Evolutionary conservation across 2,888 invertebrate species (phyloP).

Genomic region (Tuta absoluta): DNA sequence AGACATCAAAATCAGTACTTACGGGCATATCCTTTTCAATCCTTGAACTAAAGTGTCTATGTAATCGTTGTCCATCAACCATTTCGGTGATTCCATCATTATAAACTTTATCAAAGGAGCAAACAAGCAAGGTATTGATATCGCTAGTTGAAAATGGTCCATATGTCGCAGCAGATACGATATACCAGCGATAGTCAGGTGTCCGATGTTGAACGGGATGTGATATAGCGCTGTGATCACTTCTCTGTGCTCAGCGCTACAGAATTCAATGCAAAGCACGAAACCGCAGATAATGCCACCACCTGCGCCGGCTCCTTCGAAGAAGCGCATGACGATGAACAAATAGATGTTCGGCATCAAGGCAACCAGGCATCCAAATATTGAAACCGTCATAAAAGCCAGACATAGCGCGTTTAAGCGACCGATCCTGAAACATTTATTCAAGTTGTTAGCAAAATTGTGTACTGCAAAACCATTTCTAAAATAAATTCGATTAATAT

Average conservation of each 20-base stretch:
- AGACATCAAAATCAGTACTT: background rate
- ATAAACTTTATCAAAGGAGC: slow-evolving; percentile 48
- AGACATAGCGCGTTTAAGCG: slow-evolving; percentile 50
- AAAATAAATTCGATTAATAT: too few species aligned
- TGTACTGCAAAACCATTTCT: too few species aligned
- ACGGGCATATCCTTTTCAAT: slow-evolving; percentile 56
- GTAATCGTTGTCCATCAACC: slow-evolving; percentile 60
- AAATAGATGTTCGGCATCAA: slow-evolving; percentile 51
- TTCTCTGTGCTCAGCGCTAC: slow-evolving; percentile 55
- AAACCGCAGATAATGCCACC: slow-evolving; percentile 63
- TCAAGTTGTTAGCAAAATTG: background rate
- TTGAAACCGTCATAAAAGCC: slow-evolving; percentile 45
- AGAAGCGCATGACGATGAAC: slow-evolving; percentile 54
- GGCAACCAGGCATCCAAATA: slow-evolving; percentile 53
- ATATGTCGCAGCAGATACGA: slow-evolving; percentile 61
- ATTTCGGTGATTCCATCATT: slow-evolving; percentile 63
- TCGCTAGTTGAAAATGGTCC: slow-evolving; percentile 55
- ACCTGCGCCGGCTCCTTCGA: slow-evolving; percentile 63
- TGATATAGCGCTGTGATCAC: slow-evolving; percentile 59
- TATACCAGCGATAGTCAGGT: slow-evolving; percentile 55
- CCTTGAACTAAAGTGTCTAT: slow-evolving; percentile 49
- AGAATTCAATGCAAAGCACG: slow-evolving; percentile 62
- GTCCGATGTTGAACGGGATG: slow-evolving; percentile 61
- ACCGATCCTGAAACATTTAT: slow-evolving; percentile 54
- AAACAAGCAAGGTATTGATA: slow-evolving; percentile 60